Base-by-base conservation (phyloP, 2,888 invertebrate species). In the Trissolcus brochymenae region DNA sequence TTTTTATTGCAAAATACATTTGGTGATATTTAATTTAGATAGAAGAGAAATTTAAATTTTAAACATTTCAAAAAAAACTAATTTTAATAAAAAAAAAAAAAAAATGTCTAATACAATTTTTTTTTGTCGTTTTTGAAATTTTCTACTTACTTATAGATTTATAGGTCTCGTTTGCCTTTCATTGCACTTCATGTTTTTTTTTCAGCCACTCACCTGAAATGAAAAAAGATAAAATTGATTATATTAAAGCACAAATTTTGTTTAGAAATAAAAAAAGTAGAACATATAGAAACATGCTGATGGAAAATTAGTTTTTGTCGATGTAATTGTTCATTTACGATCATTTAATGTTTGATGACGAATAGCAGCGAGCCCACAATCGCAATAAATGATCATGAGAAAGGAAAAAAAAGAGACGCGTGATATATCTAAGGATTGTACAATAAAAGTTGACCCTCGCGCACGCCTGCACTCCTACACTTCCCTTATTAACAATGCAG, bases 361-460 rank as follows among this genome's bases (percentile, higher is more conserved):
- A 62, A 41, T 53, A 70, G 51, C 41, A 46, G 35, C 21, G 70
- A 54, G 56, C 49, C 14, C 35, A 61, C 70, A 71, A 62, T 62
- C 19, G 35, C 71, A 43, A 51, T 51, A 56, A 71, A 56, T 71
- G 54, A 19, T 71, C 55, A 71, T 71, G 71, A 71, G 56, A 71
- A 71, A 51, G 55, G 9, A 49, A 57, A 25, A 17, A 49, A 14
- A 55, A 40, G 55, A 40, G 14, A 16, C 16, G 14, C 17, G 49
- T 55, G 54, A 61, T 60, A 49, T 21, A 29, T 46, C 49, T n/a
- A 56, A 55, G 16, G 50, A 56, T 71, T 53, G 71, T 59, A 64
- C 62, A 74, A 67, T 54, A 35, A 74, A 62, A 62, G 56, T 51
- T 70, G 75, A 75, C 75, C 75, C 75, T 70, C 67, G 62, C 68